phyloP scores from a whole-genome alignment of 2,888 invertebrate species.

The Mythimna albipuncta region DNA sequence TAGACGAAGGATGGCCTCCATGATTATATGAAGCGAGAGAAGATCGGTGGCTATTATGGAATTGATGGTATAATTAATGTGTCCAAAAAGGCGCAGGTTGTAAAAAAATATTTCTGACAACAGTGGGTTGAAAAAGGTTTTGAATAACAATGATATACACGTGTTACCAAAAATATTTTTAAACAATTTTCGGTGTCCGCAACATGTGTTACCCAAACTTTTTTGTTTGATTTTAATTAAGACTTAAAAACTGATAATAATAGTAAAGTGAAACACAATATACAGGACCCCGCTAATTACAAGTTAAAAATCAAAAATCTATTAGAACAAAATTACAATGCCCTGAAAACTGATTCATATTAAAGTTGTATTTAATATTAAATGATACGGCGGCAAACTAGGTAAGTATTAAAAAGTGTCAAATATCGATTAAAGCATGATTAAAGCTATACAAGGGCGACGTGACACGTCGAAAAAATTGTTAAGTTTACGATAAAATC shows the following conservation, averaged over 20 bases:
- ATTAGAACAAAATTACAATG: not conserved
- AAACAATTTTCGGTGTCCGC: not conserved
- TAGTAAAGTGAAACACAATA: not conserved
- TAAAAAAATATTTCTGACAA: not conserved
- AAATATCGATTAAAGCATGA: slow-evolving; percentile 2
- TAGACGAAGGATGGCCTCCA: not conserved
- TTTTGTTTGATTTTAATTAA: not conserved
- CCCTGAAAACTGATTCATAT: slow-evolving; percentile 7
- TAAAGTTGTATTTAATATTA: slow-evolving; percentile 13
- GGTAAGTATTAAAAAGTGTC: not conserved
- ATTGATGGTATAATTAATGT: slow-evolving; percentile 4
- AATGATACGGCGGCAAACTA: not conserved
- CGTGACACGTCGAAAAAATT: not conserved
- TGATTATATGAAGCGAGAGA: not conserved
- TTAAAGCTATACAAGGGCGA: not conserved
- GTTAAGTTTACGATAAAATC: not conserved
- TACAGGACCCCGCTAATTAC: not conserved
- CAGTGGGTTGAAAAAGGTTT: slow-evolving; percentile 12
- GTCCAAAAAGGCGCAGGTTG: not conserved
- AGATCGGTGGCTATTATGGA: not conserved
- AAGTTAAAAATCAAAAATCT: slow-evolving; percentile 2
- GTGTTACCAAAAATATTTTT: not conserved
- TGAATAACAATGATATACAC: not conserved
- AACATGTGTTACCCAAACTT: not conserved
- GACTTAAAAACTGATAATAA: not conserved